Evolutionary conservation across 2,113 vertebrate species (phyloP), one percentile per base, ranked within the genome.

Genomic region (Sylvietta virens): DNA sequence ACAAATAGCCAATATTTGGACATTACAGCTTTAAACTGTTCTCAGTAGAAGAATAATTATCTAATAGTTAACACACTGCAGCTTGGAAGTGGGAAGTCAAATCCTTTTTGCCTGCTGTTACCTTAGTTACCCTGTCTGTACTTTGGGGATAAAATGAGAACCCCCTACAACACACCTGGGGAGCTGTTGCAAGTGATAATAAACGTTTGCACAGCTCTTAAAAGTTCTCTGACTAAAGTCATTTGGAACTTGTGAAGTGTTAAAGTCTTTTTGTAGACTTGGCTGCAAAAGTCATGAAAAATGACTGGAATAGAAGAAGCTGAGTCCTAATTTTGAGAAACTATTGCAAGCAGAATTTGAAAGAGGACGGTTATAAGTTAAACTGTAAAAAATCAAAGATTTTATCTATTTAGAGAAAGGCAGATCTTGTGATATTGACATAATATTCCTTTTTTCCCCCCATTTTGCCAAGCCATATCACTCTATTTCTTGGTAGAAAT

Each of bases 11-110:
- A 95, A 74, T 95, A 96, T 95, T 96, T 96, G 85, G 40, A 67
- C 74, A 2, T 86, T 92, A 15, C 42, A 71, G 60, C 90, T 67
- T 67, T 58, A 77, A 91, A 40, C 79, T 88, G 33, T 48, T 90
- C 88, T 81, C 82, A 24, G 76, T 6, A 60, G 85, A 82, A 57
- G 74, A 82, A 88, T 72, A 93, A 93, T 93, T 73, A 93, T 72
- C 92, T 92, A 91, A 89, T 91, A 92, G 71, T 90, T 90, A 95
- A 74, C 90, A 90, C 76, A 60, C 67, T 95, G 40, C 92, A 97
- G 92, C 92, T 92, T 95, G 88, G 85, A 83, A 96, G 79, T 93
- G 93, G 90, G 95, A 96, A 96, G 94, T 90, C 90, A 90, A 91
- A 94, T 64, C 76, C 79, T 81, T 96, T 88, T 86, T 90, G 85